Base-by-base conservation (phyloP, 2,797 vertebrate species). In the Rhinoraja longicauda region DNA sequence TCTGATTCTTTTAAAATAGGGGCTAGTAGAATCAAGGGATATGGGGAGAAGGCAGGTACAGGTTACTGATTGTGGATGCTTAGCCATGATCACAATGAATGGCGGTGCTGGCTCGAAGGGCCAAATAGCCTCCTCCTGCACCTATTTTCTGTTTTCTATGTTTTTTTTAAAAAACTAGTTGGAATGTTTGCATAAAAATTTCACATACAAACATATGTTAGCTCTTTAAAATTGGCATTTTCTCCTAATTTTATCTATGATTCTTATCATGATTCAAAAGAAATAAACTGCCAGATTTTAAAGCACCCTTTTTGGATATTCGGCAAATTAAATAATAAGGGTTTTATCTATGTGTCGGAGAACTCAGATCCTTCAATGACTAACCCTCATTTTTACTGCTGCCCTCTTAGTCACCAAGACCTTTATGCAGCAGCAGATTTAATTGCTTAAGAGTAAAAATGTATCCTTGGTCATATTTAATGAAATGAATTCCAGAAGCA, bases 1-100 rank as follows among this genome's bases (percentile, higher is more conserved):
- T 9, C 84, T 90, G 84, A n/a, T 90, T 70, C 24, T 67, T 90
- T 62, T 32, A 8, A 88, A 62, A 88, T n/a, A n/a, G n/a, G n/a
- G n/a, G n/a, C n/a, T n/a, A n/a, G n/a, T n/a, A n/a, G n/a, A n/a
- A n/a, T n/a, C n/a, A n/a, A n/a, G n/a, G n/a, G n/a, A n/a, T n/a
- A n/a, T n/a, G n/a, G n/a, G n/a, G n/a, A n/a, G n/a, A n/a, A n/a
- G n/a, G n/a, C n/a, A n/a, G n/a, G n/a, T n/a, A n/a, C n/a, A n/a
- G n/a, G n/a, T n/a, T n/a, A n/a, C n/a, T n/a, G n/a, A n/a, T n/a
- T n/a, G n/a, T n/a, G n/a, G n/a, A n/a, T n/a, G n/a, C n/a, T n/a
- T n/a, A n/a, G n/a, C n/a, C n/a, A n/a, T n/a, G n/a, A n/a, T n/a
- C n/a, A n/a, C n/a, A n/a, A n/a, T n/a, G n/a, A n/a, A n/a, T n/a